Evolutionary conservation across 2,113 vertebrate genomes (phyloP).

Genomic region (Protobothrops mucrosquamatus): DNA sequence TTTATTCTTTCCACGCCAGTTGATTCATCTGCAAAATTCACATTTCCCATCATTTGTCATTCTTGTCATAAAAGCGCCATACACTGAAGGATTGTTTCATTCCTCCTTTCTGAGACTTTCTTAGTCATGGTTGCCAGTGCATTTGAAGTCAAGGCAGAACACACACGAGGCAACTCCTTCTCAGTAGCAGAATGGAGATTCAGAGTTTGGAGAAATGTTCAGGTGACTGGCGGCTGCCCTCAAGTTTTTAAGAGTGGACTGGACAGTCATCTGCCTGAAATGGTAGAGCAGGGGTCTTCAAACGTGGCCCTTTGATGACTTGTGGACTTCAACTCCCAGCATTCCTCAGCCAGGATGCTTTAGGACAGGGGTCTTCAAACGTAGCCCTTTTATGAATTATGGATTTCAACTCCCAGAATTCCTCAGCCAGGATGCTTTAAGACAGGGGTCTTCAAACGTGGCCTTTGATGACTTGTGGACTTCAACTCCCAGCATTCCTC

Average conservation of each 20-base stretch:
- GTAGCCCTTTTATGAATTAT: background rate
- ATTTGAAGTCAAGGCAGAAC: no score
- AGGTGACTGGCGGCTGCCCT: background rate
- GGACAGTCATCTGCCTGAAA: background rate
- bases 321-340: background rate
- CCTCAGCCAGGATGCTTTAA: background rate
- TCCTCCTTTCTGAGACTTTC: background rate
- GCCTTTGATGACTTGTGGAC: background rate
- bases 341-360: background rate
- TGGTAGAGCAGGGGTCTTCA: background rate
- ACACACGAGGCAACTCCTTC: background rate
- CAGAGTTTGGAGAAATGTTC: background rate
- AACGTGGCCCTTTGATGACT: background rate
- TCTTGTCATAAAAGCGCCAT: background rate
- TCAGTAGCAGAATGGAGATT: background rate
- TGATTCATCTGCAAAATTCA: background rate
- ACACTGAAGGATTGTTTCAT: background rate
- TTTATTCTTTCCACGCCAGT: background rate
- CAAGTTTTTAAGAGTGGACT: background rate
- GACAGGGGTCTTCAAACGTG: background rate
- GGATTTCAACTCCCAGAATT: background rate
- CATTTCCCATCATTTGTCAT: background rate
- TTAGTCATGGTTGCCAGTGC: no score
- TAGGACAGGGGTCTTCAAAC: no score
- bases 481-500: background rate